These are phyloP conservation scores for Liopterus haemorrhoidalis DNA, from an alignment of 2,888 invertebrate species.

Conservation along the genomic window DNA sequence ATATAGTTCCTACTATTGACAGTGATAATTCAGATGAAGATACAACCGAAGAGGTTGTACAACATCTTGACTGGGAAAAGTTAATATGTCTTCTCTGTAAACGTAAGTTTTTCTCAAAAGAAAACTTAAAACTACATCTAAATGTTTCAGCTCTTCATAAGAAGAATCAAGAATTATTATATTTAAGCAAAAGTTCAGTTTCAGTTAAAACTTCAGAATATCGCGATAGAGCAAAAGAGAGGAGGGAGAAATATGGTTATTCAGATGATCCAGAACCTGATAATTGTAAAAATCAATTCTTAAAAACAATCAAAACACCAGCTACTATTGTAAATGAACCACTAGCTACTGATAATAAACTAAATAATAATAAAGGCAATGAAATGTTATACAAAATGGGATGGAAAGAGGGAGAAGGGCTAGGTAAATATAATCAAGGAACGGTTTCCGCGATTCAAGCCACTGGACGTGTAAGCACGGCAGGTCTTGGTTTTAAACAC, in stretches of 20 bases:
- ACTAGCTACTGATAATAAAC: conserved; percentile 62
- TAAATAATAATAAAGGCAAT: conserved; percentile 89
- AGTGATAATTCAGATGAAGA: conserved; percentile 56
- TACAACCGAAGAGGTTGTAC: conserved; percentile 58
- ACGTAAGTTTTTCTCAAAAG: conserved; percentile 83
- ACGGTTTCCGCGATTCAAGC: conserved; percentile 88
- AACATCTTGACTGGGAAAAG: conserved; percentile 81
- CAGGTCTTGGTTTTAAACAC: conserved; percentile 80
- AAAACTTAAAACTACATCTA: conserved; percentile 84
- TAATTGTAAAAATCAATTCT: conserved; percentile 65
- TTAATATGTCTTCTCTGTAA: conserved; percentile 92
- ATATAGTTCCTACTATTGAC: conserved; percentile 71
- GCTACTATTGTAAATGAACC: conserved; percentile 47
- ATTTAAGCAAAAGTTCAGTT: conserved; percentile 34
- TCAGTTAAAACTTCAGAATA: conserved; percentile 49
- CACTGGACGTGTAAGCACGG: conserved; percentile 51
- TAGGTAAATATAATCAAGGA: conserved; percentile 90
- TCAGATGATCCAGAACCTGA: conserved; percentile 72
- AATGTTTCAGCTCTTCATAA: conserved; percentile 92
- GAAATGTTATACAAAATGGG: conserved; percentile 97
- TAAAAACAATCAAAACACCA: conserved; percentile 52
- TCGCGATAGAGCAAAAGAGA: conserved; percentile 92
- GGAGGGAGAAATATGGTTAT: conserved; percentile 87
- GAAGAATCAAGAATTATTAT: conserved; percentile 61
- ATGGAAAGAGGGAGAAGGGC: conserved; percentile 93